Conservation (phyloP, 2,113 vertebrate genomes). For the Charadrius vociferus region DNA sequence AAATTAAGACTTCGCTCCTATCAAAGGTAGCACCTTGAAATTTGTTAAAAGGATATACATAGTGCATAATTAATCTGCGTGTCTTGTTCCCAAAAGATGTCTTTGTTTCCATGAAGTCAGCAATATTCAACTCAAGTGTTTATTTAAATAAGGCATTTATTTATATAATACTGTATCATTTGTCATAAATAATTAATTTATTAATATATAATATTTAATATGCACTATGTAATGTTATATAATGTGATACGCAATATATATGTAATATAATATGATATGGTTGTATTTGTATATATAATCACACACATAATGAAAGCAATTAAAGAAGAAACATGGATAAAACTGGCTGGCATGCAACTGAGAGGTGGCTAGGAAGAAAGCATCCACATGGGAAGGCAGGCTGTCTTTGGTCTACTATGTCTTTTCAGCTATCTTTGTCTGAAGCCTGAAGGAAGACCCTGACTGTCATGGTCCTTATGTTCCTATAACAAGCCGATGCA, state of each 20-base stretch:
- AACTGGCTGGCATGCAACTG: neutral
- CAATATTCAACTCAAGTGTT: neutral
- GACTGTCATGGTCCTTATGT: neutral
- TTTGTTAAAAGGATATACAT: neutral
- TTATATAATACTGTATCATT: neutral
- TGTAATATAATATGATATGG: too few species aligned
- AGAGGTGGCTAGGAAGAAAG: neutral
- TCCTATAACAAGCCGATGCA: neutral
- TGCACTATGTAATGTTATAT: too few species aligned
- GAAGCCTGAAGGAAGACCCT: neutral
- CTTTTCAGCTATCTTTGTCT: neutral
- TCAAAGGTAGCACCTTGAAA: neutral
- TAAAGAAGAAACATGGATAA: neutral
- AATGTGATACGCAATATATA: neutral
- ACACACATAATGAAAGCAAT: neutral
- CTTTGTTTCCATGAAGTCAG: accelerated
- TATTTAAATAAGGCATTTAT: neutral
- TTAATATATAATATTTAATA: neutral
- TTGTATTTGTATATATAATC: neutral
- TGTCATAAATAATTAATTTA: accelerated
- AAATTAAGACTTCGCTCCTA: neutral
- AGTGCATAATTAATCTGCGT: neutral
- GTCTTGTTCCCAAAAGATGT: neutral
- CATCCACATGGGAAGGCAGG: neutral
- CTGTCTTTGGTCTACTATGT: neutral